Conservation (phyloP, 2,797 vertebrate species). For the Macropus fuliginosus region DNA sequence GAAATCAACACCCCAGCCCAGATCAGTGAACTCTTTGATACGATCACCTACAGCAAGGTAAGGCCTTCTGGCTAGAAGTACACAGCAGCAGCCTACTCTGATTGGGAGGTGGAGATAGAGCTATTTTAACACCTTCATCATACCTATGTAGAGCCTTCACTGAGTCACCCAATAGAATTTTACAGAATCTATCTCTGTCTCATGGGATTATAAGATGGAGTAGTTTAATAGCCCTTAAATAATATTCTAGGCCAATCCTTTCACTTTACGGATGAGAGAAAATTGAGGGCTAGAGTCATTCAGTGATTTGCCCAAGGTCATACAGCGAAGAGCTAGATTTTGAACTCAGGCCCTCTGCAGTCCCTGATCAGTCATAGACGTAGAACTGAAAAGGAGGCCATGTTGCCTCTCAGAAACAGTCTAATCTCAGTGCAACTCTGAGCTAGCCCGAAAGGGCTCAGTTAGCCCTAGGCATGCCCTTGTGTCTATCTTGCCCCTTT, state of each 20-base stretch:
- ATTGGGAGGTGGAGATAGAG: background rate
- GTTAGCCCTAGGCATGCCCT: background rate
- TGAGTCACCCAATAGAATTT: background rate
- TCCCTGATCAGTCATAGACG: background rate
- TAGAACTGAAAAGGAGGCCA: background rate
- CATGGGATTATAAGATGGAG: background rate
- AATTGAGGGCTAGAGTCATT: background rate
- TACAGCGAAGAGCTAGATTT: background rate
- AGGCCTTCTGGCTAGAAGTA: background rate
- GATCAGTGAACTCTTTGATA: conserved; percentile 93
- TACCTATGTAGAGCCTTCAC: background rate
- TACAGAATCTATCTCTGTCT: background rate
- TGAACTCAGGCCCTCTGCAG: background rate
- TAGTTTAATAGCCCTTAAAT: background rate
- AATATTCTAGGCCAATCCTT: background rate
- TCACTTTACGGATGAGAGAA: background rate
- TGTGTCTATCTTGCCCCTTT: background rate
- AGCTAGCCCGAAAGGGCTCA: background rate
- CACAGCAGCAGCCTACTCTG: too few species aligned
- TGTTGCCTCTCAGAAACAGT: background rate
- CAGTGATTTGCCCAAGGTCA: background rate
- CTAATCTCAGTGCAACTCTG: background rate
- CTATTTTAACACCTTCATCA: background rate
- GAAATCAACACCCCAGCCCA: conserved; percentile 90
- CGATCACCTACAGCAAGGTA: conserved; percentile 97